phyloP scores from a whole-genome alignment of 2,797 vertebrate species.

The Sus cebifrons region DNA sequence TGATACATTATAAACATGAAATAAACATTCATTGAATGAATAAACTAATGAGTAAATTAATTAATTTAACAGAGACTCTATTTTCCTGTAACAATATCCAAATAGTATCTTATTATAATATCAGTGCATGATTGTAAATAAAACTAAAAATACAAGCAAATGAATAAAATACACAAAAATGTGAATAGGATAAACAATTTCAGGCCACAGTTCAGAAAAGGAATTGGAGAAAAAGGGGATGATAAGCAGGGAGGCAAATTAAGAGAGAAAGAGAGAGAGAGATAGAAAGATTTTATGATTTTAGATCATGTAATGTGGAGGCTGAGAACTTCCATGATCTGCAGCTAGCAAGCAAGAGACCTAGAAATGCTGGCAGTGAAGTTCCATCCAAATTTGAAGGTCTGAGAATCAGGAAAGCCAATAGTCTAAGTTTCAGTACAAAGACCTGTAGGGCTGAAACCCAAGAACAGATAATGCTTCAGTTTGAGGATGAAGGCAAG shows the following conservation, averaged over 20 bases:
- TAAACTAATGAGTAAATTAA: neutral
- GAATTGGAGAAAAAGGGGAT: neutral
- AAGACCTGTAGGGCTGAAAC: neutral
- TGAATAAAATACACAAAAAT: neutral
- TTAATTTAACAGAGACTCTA: neutral
- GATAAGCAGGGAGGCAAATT: neutral
- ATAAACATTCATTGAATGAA: neutral
- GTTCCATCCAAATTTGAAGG: neutral
- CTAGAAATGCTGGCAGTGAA: neutral
- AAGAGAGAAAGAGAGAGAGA: neutral
- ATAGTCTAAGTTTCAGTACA: neutral
- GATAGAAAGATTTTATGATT: neutral
- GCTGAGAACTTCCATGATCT: neutral
- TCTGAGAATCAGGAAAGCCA: neutral
- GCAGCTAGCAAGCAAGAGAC: neutral
- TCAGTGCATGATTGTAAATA: neutral
- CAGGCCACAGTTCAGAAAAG: neutral
- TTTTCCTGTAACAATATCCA: neutral
- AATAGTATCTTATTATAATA: neutral
- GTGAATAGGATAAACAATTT: neutral
- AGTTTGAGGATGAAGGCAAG: neutral
- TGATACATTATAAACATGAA: neutral
- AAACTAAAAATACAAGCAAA: neutral
- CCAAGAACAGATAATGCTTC: neutral
- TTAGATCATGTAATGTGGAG: neutral